Evolutionary conservation across 2,113 vertebrate genomes (phyloP).

Genomic region (Dicentrarchus labrax): DNA sequence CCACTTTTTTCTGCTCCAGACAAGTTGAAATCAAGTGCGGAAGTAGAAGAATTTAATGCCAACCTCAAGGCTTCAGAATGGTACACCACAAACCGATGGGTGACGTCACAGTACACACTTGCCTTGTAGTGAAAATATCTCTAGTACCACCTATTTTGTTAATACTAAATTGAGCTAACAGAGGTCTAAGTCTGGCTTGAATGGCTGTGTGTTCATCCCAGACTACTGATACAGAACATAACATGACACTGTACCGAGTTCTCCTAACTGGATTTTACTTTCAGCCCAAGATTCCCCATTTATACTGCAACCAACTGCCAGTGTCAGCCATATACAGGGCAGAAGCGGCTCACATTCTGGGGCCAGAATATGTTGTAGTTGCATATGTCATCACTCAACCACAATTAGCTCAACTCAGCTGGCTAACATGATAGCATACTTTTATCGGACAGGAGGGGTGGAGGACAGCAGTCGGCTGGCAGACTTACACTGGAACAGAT

Average conservation of each 20-base stretch:
- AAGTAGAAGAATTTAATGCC: too few species aligned
- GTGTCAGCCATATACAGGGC: background rate
- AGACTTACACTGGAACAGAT: constrained; percentile 6
- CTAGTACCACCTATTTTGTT: background rate
- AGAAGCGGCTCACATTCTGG: background rate
- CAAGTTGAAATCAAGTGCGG: too few species aligned
- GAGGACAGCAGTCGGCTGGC: background rate
- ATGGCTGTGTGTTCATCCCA: background rate
- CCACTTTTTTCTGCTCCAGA: too few species aligned
- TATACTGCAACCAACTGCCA: background rate
- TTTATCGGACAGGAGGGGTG: background rate
- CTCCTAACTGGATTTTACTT: background rate
- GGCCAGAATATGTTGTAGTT: background rate
- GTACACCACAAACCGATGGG: too few species aligned
- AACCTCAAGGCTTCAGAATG: too few species aligned
- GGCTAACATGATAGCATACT: background rate
- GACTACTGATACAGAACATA: background rate
- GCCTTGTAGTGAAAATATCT: background rate
- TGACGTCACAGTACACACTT: too few species aligned
- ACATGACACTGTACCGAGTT: background rate
- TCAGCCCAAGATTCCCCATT: constrained; percentile 9
- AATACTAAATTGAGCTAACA: background rate
- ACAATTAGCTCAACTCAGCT: background rate
- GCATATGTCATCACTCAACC: background rate
- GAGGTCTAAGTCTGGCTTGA: background rate